Conservation (phyloP, 53 echinoderm and acorn worm species). For the Patiria pectinifera region DNA sequence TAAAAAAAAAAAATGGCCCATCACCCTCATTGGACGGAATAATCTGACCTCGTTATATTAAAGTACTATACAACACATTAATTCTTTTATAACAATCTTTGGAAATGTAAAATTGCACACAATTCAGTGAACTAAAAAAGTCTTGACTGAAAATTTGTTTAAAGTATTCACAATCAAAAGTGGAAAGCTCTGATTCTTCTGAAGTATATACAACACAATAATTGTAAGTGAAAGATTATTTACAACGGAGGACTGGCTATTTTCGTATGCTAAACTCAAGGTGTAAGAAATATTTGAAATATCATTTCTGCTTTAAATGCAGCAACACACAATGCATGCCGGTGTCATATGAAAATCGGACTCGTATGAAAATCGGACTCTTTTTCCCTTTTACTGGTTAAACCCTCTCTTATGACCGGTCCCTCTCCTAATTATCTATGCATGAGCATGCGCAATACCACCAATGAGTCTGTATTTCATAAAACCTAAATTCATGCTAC, state of each 20-base stretch:
- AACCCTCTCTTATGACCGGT: no score
- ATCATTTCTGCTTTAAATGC: no score
- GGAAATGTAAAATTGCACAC: not conserved
- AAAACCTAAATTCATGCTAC: no score
- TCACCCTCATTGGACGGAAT: not conserved
- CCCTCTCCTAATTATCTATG: no score
- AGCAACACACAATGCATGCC: no score
- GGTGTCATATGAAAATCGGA: no score
- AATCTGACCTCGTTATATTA: not conserved
- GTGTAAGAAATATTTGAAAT: not conserved
- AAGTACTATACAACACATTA: not conserved
- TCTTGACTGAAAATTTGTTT: no score
- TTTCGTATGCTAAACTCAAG: not conserved
- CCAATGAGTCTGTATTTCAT: no score
- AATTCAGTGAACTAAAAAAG: not conserved
- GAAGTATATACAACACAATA: not conserved
- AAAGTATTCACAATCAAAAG: not conserved
- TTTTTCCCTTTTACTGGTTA: no score
- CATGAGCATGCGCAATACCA: no score
- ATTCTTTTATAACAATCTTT: not conserved
- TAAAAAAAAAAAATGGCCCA: not conserved
- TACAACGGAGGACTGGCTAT: not conserved
- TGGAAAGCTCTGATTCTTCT: not conserved
- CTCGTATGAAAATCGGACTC: no score
- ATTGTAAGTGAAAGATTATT: not conserved